Conservation (phyloP, 2,888 invertebrate species). For the Ctenicera cuprea region DNA sequence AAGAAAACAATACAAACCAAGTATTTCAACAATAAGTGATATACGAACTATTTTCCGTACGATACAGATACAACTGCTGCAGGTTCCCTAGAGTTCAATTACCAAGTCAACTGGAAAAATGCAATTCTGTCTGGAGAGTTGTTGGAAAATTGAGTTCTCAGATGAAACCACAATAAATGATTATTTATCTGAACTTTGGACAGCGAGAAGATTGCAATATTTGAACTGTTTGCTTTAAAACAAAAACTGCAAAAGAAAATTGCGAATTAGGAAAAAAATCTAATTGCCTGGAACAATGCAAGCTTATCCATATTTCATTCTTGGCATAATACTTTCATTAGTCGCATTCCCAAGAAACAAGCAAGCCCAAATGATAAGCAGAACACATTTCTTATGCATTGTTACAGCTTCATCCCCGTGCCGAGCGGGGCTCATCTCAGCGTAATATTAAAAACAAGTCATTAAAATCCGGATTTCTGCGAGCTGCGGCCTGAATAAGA, state of each 20-base stretch:
- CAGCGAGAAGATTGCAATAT: not conserved
- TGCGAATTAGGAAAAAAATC: not conserved
- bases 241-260: not conserved
- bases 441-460: slow-evolving; percentile 52
- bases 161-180: slow-evolving; percentile 41
- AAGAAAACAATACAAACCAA: too few relatives aligned
- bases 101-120: slow-evolving; percentile 42
- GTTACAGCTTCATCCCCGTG: slow-evolving; percentile 38
- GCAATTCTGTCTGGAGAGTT: slow-evolving; percentile 38
- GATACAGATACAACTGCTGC: slow-evolving; percentile 18
- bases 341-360: slow-evolving; percentile 31
- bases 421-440: slow-evolving; percentile 32
- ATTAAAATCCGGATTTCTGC: slow-evolving; percentile 47
- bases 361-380: slow-evolving; percentile 31
- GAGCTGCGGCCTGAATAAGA: slow-evolving; percentile 44
- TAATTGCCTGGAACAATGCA: slow-evolving; percentile 1
- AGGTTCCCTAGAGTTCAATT: slow-evolving; percentile 42
- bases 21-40: not conserved
- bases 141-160: slow-evolving; percentile 38
- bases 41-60: slow-evolving; percentile 12
- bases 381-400: slow-evolving; percentile 44
- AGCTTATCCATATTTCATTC: slow-evolving; percentile 36
- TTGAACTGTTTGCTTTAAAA: not conserved
- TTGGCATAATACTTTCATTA: slow-evolving; percentile 37
- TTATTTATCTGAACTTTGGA: slow-evolving; percentile 26